Percentiles rank a stretch among this genome's conserved stretches.
Evolutionary conservation across 92 coral and sea anemone genomes (phyloP).

Genomic region (Porites cylindrica): DNA sequence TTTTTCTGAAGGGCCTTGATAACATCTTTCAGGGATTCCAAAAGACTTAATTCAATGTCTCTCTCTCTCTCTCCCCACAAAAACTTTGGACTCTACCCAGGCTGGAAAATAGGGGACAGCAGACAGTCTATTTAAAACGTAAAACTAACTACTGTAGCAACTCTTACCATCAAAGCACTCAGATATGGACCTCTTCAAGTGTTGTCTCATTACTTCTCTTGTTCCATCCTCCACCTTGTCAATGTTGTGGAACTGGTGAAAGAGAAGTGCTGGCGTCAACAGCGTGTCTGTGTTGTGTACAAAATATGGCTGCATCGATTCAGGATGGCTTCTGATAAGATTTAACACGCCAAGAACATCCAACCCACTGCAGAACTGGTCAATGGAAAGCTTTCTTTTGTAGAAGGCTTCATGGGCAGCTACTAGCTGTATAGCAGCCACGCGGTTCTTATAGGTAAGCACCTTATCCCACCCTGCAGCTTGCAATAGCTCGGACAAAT

Average conservation of each 20-base stretch:
- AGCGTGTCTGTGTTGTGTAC: slow-evolving; percentile 22
- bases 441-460: slow-evolving; percentile 20
- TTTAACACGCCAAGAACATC: slow-evolving; percentile 18
- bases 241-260: slow-evolving; percentile 11
- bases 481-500: slow-evolving; percentile 23
- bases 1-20: slow-evolving; percentile 14
- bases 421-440: slow-evolving; percentile 18
- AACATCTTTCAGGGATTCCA: slow-evolving; percentile 14
- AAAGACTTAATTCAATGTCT: slow-evolving; percentile 7
- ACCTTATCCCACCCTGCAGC: slow-evolving; percentile 30
- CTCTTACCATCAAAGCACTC: slow-evolving; percentile 19
- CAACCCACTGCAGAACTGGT: slow-evolving; percentile 29
- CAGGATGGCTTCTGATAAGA: slow-evolving; percentile 26
- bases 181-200: slow-evolving; percentile 5
- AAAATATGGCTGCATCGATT: slow-evolving; percentile 18
- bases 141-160: slow-evolving; percentile 8
- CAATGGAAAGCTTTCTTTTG: slow-evolving; percentile 32
- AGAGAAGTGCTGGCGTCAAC: slow-evolving; percentile 26
- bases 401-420: slow-evolving; percentile 28
- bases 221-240: slow-evolving; percentile 14
- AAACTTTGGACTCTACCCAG: slow-evolving; percentile 8
- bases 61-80: slow-evolving; percentile 14
- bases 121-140: slow-evolving; percentile 10
- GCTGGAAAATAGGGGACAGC: slow-evolving; percentile 8
- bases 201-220: slow-evolving; percentile 18